A percentile compares a stretch with the other conserved stretches of the same genome.
Conservation (phyloP, 1,140 invertebrate species). For the Araneus ventricosus region DNA sequence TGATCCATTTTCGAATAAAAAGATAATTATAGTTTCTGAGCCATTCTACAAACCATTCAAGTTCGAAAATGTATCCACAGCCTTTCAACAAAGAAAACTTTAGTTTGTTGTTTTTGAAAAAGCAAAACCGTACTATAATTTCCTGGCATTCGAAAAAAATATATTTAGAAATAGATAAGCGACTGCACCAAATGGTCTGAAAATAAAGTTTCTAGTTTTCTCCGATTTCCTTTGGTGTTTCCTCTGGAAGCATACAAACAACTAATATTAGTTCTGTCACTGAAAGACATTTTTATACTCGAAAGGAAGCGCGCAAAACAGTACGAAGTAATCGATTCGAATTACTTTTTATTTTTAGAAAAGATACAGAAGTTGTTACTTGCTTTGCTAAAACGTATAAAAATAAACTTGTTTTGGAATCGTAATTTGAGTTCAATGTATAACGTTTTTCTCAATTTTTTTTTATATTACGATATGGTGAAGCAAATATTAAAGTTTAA, state of each 20-base stretch:
- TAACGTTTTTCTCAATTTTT: too few relatives aligned
- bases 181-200: background rate
- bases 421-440: too few relatives aligned
- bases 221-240: background rate
- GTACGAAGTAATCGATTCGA: background rate
- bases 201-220: background rate
- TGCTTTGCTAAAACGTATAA: background rate
- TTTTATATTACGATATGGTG: too few relatives aligned
- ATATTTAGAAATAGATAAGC: slow-evolving; percentile 14
- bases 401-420: too few relatives aligned
- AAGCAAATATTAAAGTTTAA: too few relatives aligned
- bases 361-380: too few relatives aligned
- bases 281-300: slow-evolving; percentile 6
- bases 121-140: background rate
- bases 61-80: background rate
- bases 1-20: background rate
- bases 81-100: background rate
- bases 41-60: background rate
- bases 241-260: background rate
- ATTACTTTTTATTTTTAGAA: background rate
- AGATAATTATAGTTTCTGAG: background rate
- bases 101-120: background rate
- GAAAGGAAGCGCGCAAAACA: background rate
- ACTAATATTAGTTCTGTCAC: slow-evolving; percentile 33
- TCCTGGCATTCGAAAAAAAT: background rate